phyloP scores from a whole-genome alignment of 2,888 invertebrate species.

The Nowickia ferox region DNA sequence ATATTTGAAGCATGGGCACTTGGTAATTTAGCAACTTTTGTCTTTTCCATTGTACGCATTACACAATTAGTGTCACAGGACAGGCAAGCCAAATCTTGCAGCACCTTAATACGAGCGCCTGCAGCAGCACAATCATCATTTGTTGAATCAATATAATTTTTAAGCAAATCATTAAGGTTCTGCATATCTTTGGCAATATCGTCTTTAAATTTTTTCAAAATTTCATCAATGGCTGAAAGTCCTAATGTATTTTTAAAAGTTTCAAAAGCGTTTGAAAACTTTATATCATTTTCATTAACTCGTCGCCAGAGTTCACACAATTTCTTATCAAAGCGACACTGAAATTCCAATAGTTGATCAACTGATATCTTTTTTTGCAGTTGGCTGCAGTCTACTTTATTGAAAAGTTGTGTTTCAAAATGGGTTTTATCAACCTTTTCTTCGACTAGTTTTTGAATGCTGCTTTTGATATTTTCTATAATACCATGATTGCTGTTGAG shows the following conservation, averaged over 20 bases:
- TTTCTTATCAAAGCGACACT: slow-evolving; percentile 77
- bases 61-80: slow-evolving; percentile 90
- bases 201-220: slow-evolving; percentile 87
- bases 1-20: slow-evolving; percentile 85
- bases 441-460: slow-evolving; percentile 84
- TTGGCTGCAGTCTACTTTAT: slow-evolving; percentile 88
- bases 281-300: slow-evolving; percentile 77
- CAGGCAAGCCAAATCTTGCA: slow-evolving; percentile 90
- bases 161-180: slow-evolving; percentile 76
- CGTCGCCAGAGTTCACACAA: slow-evolving; percentile 77
- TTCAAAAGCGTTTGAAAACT: slow-evolving; percentile 85
- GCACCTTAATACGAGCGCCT: slow-evolving; percentile 87
- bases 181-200: slow-evolving; percentile 85
- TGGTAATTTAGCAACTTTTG: slow-evolving; percentile 84
- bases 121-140: slow-evolving; percentile 87
- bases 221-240: slow-evolving; percentile 86
- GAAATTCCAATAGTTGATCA: slow-evolving; percentile 87
- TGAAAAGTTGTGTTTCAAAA: slow-evolving; percentile 88
- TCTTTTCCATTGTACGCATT: slow-evolving; percentile 86
- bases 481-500: slow-evolving; percentile 49
- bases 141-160: slow-evolving; percentile 78
- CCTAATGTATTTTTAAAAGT: slow-evolving; percentile 87
- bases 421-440: slow-evolving; percentile 89
- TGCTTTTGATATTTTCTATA: slow-evolving; percentile 71
- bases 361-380: slow-evolving; percentile 89